Percentiles rank a stretch among this genome's conserved stretches.
Evolutionary conservation across 2,113 vertebrate genomes (phyloP).

Genomic region (Tamias sibiricus): DNA sequence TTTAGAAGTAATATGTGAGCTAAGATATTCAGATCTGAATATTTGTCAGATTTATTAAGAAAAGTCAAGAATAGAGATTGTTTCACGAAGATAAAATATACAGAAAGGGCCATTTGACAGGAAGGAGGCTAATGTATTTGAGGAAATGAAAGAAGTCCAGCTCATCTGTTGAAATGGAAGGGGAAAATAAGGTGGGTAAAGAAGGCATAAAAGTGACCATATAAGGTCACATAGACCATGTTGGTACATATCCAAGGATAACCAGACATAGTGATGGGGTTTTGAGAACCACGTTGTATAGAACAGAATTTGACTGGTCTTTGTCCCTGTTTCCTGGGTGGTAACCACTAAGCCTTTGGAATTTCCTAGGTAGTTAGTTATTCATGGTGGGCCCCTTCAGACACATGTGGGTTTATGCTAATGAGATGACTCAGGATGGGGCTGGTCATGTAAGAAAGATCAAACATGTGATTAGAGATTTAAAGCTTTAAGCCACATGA

Average conservation of each 20-base stretch:
- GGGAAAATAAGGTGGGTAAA: background rate
- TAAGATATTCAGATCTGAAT: background rate
- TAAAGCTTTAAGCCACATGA: background rate
- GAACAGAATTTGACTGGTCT: background rate
- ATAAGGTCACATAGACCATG: background rate
- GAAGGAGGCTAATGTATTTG: background rate
- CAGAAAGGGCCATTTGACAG: background rate
- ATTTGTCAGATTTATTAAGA: background rate
- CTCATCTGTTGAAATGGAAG: too few relatives aligned
- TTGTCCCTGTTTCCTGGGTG: background rate
- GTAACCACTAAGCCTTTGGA: background rate
- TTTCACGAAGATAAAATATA: background rate
- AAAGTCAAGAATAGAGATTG: background rate
- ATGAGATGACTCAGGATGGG: background rate
- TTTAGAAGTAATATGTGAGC: background rate
- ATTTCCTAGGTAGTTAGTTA: background rate
- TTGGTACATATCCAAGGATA: background rate
- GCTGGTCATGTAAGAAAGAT: background rate
- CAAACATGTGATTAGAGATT: background rate
- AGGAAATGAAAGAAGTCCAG: background rate
- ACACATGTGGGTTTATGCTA: background rate
- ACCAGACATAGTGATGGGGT: background rate
- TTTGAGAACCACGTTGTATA: background rate
- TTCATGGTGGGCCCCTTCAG: background rate
- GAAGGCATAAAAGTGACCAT: background rate